A percentile compares a stretch with the other conserved stretches of the same genome.
These are phyloP conservation scores for Galaxea fascicularis DNA, from an alignment of 92 coral and sea anemone genomes.

Conservation along the genomic window DNA sequence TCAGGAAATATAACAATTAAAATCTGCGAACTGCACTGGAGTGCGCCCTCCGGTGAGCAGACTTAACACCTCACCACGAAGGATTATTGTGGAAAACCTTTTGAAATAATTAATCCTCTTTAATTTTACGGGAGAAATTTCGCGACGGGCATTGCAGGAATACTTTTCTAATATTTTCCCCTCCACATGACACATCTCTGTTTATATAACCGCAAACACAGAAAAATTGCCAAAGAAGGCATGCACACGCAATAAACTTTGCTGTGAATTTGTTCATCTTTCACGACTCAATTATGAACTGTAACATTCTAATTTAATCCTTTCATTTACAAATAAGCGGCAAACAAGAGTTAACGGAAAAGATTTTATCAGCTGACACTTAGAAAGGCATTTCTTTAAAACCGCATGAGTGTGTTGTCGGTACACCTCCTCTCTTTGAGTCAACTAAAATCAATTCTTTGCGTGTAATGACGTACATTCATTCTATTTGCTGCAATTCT, in stretches of 20 bases:
- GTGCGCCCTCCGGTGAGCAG: not conserved
- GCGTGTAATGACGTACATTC: too few species aligned
- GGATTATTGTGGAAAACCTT: conserved; percentile 37
- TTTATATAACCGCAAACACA: not conserved
- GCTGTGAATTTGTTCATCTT: not conserved
- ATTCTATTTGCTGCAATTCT: not conserved
- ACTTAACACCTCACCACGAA: conserved; percentile 14
- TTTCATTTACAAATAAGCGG: conserved; percentile 28
- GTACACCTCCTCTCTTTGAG: too few species aligned
- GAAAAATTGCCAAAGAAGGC: not conserved
- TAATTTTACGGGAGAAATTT: conserved; percentile 33
- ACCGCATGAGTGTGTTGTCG: too few species aligned
- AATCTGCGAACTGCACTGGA: conserved; percentile 1
- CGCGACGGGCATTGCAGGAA: conserved; percentile 30
- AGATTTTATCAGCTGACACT: conserved; percentile 18
- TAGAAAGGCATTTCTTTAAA: not conserved
- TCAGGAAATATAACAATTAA: not conserved
- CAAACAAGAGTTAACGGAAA: conserved; percentile 11
- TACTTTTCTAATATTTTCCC: not conserved
- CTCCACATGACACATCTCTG: not conserved
- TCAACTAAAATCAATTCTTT: too few species aligned
- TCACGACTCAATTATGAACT: conserved; percentile 1
- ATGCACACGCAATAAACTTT: not conserved
- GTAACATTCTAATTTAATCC: conserved; percentile 50
- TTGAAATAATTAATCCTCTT: conserved; percentile 45